phyloP scores from a whole-genome alignment of 1,140 invertebrate genomes.

The Nebria ingens region DNA sequence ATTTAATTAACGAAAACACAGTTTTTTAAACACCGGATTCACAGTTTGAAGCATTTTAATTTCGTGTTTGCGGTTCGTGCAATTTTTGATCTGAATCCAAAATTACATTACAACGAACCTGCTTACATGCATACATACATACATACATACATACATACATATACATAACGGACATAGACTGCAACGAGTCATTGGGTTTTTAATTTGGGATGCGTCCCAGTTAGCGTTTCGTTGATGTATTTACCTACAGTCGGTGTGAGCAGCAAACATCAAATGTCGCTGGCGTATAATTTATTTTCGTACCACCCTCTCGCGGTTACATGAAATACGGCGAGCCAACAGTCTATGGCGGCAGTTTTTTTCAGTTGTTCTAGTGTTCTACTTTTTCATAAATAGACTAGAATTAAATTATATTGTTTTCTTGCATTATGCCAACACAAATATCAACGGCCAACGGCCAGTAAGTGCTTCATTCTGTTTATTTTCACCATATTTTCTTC shows the following conservation, averaged over 20 bases:
- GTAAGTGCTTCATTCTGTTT: too few species aligned
- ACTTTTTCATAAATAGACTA: too few species aligned
- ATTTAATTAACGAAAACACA: too few species aligned
- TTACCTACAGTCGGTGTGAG: not conserved
- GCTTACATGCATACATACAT: too few species aligned
- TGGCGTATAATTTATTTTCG: not conserved
- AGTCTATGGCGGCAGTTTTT: too few species aligned
- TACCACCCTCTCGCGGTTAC: not conserved
- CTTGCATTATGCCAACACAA: too few species aligned
- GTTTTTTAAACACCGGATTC: conserved; percentile 1
- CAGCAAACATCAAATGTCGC: not conserved
- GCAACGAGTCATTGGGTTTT: conserved; percentile 6
- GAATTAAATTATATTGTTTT: too few species aligned
- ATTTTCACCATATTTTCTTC: too few species aligned
- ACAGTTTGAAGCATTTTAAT: conserved; percentile 5
- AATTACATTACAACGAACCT: conserved; percentile 1
- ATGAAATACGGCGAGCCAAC: too few species aligned
- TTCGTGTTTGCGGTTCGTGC: not conserved
- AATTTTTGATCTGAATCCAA: conserved; percentile 1
- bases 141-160: too few species aligned
- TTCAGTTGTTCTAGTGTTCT: not conserved
- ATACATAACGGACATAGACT: not conserved
- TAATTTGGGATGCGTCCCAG: conserved; percentile 8
- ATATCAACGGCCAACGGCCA: too few species aligned
- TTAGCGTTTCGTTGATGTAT: conserved; percentile 1